Base-by-base conservation (phyloP, 2,797 vertebrate species). In the Danio jaintianensis region DNA sequence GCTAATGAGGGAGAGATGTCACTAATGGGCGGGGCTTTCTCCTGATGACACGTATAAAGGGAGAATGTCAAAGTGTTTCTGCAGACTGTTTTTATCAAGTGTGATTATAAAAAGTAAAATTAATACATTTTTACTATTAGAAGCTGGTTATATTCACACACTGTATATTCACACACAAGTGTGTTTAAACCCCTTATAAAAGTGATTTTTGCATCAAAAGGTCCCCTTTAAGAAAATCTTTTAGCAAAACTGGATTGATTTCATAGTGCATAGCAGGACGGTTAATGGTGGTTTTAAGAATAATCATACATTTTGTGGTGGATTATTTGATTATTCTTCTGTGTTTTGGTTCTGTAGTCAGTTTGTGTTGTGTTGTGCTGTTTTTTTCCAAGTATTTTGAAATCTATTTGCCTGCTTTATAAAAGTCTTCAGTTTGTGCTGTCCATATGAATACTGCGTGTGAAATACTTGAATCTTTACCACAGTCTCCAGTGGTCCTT, bases 221-320 rank as follows among this genome's bases (percentile, higher is more conserved):
- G 4, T 7, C 3, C 58, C 7, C 3, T 61, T 61, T 61, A 53
- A 53, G 5, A 56, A 18, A 18, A 10, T 2, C 20, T 75, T 75
- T 52, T 42, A 63, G 36, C 63, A 15, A 55, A 12, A 22, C 38
- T 38, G 13, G 13, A 10, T 50, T 50, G 2, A 5, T 4, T 50
- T 38, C 13, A 48, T 50, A 8, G 45, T 15, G 52, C 43, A 61
- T 62, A 75, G 11, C 11, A 36, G 42, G 48, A 61, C 29, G 20
- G 22, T 42, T n/a, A 62, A 42, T 64, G 43, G 29, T 81, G 64
- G 9, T 29, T 58, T 73, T 72, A 15, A 38, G 29, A 73, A 56
- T 7, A 48, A 50, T n/a, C 15, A 36, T 45, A 16, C 7, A 69
- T 59, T 62, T 62, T 74, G 9, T 61, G 22, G 7, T 73, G 20